These are phyloP conservation scores for Himalopsyche kuldschensis DNA, from an alignment of 2,888 invertebrate genomes.

Conservation along the genomic window DNA sequence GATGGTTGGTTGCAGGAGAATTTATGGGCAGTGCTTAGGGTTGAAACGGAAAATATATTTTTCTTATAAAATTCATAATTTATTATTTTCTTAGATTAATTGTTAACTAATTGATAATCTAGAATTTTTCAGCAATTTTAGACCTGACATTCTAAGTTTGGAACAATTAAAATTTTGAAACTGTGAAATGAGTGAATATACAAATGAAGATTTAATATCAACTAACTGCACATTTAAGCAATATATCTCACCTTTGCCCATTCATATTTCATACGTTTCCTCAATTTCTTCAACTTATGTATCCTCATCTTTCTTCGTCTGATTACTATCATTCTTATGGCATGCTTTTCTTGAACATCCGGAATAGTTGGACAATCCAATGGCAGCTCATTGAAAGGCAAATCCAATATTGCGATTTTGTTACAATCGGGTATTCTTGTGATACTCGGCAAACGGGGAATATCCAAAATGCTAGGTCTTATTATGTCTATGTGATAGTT, in stretches of 20 bases:
- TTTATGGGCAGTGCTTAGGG: too few relatives aligned
- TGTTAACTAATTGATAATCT: too few relatives aligned
- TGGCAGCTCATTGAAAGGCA: slow-evolving; percentile 53
- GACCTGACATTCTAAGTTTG: too few relatives aligned
- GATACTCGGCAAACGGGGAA: slow-evolving; percentile 17
- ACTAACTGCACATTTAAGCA: neutral
- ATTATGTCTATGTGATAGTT: neutral
- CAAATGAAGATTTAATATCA: too few relatives aligned
- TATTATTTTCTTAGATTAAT: too few relatives aligned
- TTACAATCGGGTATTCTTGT: slow-evolving; percentile 3
- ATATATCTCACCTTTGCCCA: slow-evolving; percentile 65
- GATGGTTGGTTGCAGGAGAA: too few relatives aligned
- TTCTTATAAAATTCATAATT: too few relatives aligned
- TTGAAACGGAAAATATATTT: too few relatives aligned
- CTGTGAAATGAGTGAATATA: too few relatives aligned
- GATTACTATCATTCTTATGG: slow-evolving; percentile 74
- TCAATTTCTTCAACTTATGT: slow-evolving; percentile 78
- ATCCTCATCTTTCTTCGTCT: slow-evolving; percentile 84
- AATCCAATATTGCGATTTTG: slow-evolving; percentile 47
- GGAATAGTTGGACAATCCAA: slow-evolving; percentile 53
- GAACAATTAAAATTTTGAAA: too few relatives aligned
- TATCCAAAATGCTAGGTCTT: slow-evolving; percentile 22
- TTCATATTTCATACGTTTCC: slow-evolving; percentile 76
- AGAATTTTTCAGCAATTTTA: too few relatives aligned
- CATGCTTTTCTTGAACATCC: slow-evolving; percentile 65